Percentiles rank a stretch among this genome's conserved stretches.
Conservation (phyloP, 2,113 vertebrate species). For the Neolamprologus sp. region DNA sequence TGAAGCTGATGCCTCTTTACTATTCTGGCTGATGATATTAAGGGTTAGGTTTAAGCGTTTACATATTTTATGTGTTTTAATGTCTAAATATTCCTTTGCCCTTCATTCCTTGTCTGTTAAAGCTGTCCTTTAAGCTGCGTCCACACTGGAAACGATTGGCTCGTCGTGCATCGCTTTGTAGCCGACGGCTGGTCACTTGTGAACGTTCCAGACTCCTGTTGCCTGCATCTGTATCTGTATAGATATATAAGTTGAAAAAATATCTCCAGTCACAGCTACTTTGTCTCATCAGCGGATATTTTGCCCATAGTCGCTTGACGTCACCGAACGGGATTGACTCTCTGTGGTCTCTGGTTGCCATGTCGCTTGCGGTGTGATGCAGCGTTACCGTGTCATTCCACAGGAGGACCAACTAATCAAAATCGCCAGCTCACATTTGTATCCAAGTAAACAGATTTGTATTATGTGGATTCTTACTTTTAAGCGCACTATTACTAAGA, state of each 20-base stretch:
- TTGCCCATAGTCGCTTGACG: not conserved
- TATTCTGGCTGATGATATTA: not conserved
- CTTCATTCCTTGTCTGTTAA: not conserved
- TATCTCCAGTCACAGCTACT: not conserved
- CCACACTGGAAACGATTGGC: not conserved
- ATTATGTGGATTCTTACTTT: not conserved
- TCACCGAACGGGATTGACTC: not conserved
- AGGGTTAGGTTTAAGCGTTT: not conserved
- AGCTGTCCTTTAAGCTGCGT: not conserved
- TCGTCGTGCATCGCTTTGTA: not conserved
- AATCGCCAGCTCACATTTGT: not conserved
- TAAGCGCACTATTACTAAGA: not conserved
- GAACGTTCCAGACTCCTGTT: not conserved
- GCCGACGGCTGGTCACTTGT: not conserved
- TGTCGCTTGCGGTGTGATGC: not conserved
- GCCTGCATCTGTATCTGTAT: not conserved
- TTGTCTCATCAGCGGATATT: not conserved
- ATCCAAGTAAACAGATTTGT: not conserved
- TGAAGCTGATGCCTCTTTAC: not conserved
- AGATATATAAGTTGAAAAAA: not conserved
- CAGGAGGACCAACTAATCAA: not conserved
- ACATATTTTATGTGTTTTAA: not conserved
- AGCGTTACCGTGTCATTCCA: not conserved
- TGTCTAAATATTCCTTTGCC: not conserved
- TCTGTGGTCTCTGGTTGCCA: fast-evolving